phyloP scores from a whole-genome alignment of 2,113 vertebrate species.

The Callocephalon fimbriatum region DNA sequence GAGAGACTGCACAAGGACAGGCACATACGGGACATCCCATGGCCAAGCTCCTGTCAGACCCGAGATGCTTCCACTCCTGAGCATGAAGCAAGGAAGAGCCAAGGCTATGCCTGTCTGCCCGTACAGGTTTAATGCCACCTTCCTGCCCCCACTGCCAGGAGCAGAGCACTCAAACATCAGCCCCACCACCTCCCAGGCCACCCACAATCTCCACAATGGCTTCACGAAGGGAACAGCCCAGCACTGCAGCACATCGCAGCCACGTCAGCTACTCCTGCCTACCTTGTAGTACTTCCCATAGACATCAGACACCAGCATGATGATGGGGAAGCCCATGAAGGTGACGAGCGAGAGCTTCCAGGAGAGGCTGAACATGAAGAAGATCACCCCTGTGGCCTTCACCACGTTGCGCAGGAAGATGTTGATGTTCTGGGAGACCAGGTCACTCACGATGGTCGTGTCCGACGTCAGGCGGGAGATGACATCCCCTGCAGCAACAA shows the following conservation, averaged over 20 bases:
- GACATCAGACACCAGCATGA: constrained; percentile 87
- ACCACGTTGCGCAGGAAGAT: constrained; percentile 90
- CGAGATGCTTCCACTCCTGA: neutral
- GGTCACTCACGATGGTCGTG: constrained; percentile 94
- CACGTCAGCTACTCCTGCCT: neutral
- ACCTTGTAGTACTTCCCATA: constrained; percentile 97
- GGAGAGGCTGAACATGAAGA: constrained; percentile 94
- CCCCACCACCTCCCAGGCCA: neutral
- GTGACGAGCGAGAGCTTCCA: constrained; percentile 93
- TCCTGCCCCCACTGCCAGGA: neutral
- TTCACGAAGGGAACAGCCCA: neutral
- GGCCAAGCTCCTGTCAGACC: neutral
- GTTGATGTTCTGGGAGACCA: constrained; percentile 95
- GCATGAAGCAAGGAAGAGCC: neutral
- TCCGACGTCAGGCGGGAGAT: constrained; percentile 95
- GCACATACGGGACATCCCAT: rapidly evolving
- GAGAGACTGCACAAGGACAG: neutral
- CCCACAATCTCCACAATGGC: neutral
- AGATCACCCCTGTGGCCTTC: constrained; percentile 85
- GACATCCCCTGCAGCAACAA: constrained; percentile 85
- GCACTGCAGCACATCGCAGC: rapidly evolving
- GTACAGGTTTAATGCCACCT: rapidly evolving
- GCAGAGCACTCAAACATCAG: neutral
- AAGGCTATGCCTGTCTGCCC: neutral
- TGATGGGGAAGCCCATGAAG: constrained; percentile 94